Base-by-base conservation (phyloP, 2,113 vertebrate species). In the Diadophis punctatus region DNA sequence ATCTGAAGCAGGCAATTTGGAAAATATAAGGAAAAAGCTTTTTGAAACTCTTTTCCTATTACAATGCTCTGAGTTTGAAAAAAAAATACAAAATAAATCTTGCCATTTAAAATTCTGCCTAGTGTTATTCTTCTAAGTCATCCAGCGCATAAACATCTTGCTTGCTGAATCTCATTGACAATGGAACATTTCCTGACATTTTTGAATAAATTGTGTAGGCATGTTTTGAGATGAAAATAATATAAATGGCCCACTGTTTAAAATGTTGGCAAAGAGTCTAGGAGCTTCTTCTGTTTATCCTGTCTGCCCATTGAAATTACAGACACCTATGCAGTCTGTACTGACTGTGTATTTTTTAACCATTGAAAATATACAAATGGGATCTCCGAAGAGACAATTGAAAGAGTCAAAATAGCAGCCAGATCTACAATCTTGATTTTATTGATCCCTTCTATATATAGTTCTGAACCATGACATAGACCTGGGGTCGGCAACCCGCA, bases 61-160 rank as follows among this genome's bases (percentile, higher is more conserved):
- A 53, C 56, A 91, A 58, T 93, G 95, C 95, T 93, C 92, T 94
- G 10, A 22, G 53, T 55, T 55, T 88, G 18, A 92, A 95, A 93
- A 87, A 91, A n/a, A n/a, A 49, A 91, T 16, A 22, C 48, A 87
- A 86, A 87, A 34, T 56, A 91, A 95, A 93, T 89, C 51, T 95
- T 95, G 91, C 94, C 90, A 93, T 95, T 94, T 97, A 94, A 63
- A 84, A 93, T 94, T 95, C 94, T 93, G 90, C 93, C 94, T 96
- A 94, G 86, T 88, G 68, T 80, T 80, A 93, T 96, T 94, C 60
- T 94, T 96, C 87, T 58, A 84, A 52, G 88, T 91, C 52, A 91
- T 92, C 85, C 88, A 94, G 60, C 94, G 95, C 92, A 88, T 25
- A 93, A 93, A 94, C 92, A 93, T 12, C 84, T 91, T 92, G 90